Evolutionary conservation across 2,113 vertebrate species (phyloP).

Genomic region (Arvicanthis niloticus): DNA sequence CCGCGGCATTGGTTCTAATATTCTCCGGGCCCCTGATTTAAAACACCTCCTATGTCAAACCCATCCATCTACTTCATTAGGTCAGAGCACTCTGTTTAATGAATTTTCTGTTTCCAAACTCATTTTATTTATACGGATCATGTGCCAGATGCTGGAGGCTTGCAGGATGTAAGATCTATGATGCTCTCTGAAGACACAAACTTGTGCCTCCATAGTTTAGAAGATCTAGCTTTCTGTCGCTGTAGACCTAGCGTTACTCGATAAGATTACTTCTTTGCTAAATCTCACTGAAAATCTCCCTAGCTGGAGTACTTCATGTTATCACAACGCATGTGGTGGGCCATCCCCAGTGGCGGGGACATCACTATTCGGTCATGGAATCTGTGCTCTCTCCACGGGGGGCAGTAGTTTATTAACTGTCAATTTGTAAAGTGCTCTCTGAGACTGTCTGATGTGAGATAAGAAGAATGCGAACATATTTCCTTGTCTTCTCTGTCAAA

Average conservation of each 20-base stretch:
- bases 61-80: conserved; percentile 34
- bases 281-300: conserved; percentile 32
- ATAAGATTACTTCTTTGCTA: conserved; percentile 23
- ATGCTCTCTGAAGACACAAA: conserved; percentile 10
- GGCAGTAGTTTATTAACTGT: conserved; percentile 68
- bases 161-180: not conserved
- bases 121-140: conserved; percentile 36
- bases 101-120: conserved; percentile 47
- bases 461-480: not conserved
- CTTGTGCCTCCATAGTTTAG: conserved; percentile 11
- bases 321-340: not conserved
- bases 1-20: not conserved
- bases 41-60: not conserved
- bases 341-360: not conserved
- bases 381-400: conserved; percentile 8
- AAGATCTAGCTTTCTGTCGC: not conserved
- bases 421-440: conserved; percentile 71
- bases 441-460: conserved; percentile 18
- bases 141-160: not conserved
- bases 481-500: conserved; percentile 59
- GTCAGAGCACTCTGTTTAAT: conserved; percentile 56
- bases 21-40: not conserved
- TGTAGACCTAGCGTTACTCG: not conserved
- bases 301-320: not conserved
- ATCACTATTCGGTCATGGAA: not conserved